These are phyloP conservation scores for Colius striatus DNA, from an alignment of 2,113 vertebrate species.

Conservation along the genomic window DNA sequence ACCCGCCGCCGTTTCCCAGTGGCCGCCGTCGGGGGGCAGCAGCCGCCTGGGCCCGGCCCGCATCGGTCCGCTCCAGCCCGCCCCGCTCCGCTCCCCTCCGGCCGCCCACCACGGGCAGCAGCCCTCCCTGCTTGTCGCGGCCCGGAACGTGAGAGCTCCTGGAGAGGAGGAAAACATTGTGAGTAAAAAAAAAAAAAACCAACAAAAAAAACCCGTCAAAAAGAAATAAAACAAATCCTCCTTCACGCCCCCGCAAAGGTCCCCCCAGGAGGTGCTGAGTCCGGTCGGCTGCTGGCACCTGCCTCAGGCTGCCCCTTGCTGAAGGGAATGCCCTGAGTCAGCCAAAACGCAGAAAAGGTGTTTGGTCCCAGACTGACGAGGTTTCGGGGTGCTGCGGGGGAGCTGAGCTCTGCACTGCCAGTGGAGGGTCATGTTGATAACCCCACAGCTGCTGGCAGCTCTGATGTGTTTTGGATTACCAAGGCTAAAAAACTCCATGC, in stretches of 20 bases:
- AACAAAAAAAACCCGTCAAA: conserved; percentile 21
- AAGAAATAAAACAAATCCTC: background rate
- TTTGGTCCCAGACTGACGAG: accelerated
- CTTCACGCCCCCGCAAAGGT: background rate
- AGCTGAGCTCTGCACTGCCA: background rate
- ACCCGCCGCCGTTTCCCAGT: background rate
- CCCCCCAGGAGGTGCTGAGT: background rate
- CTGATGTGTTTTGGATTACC: background rate
- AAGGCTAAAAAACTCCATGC: background rate
- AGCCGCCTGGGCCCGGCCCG: background rate
- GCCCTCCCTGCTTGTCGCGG: background rate
- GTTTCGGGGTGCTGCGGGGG: background rate
- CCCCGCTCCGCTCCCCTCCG: too few species aligned
- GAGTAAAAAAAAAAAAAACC: too few species aligned
- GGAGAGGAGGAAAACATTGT: background rate
- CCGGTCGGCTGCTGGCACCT: background rate
- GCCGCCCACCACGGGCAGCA: conserved; percentile 52
- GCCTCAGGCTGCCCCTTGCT: background rate
- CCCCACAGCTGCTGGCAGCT: background rate
- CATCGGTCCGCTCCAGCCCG: background rate
- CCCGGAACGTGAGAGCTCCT: conserved; percentile 32
- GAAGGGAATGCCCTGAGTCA: background rate
- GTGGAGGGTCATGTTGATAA: background rate
- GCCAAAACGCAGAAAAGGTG: accelerated
- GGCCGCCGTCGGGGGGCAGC: conserved; percentile 74